Conservation (phyloP, 1,140 invertebrate species). For the Ips typographus region DNA sequence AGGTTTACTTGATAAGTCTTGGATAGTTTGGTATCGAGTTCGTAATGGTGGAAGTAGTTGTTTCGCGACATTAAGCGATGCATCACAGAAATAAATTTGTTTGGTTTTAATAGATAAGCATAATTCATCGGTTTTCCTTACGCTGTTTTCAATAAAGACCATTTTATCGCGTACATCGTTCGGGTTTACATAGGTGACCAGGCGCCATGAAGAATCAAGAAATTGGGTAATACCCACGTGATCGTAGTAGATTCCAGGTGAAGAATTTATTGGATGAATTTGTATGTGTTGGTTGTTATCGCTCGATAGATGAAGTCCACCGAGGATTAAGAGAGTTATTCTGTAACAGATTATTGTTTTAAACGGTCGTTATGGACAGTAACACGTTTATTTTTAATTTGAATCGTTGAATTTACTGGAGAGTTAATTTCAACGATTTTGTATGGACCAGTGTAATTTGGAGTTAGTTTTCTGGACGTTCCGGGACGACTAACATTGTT, state of each 20-base stretch:
- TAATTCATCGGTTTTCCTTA: not conserved
- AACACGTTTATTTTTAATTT: not conserved
- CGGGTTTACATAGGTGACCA: not conserved
- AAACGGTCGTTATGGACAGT: not conserved
- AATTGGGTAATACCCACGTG: not conserved
- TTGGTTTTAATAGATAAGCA: not conserved
- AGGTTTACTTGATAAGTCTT: not conserved
- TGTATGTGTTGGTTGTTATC: not conserved
- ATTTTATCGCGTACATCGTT: not conserved
- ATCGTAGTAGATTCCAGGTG: constrained; percentile 2
- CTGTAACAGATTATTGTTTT: not conserved
- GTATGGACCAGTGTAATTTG: constrained; percentile 33
- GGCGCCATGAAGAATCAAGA: not conserved
- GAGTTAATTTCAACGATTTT: constrained; percentile 27
- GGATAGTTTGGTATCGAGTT: not conserved
- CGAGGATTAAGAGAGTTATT: not conserved
- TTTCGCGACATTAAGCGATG: not conserved
- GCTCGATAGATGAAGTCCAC: not conserved
- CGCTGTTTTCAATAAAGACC: not conserved
- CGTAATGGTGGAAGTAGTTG: not conserved
- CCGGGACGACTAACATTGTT: constrained; percentile 29
- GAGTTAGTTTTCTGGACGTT: constrained; percentile 24
- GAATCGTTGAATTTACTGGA: not conserved
- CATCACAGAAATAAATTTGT: not conserved
- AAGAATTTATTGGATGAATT: not conserved